Evolutionary conservation across 2,797 vertebrate species (phyloP).

Genomic region (Toxotes lorentzi): DNA sequence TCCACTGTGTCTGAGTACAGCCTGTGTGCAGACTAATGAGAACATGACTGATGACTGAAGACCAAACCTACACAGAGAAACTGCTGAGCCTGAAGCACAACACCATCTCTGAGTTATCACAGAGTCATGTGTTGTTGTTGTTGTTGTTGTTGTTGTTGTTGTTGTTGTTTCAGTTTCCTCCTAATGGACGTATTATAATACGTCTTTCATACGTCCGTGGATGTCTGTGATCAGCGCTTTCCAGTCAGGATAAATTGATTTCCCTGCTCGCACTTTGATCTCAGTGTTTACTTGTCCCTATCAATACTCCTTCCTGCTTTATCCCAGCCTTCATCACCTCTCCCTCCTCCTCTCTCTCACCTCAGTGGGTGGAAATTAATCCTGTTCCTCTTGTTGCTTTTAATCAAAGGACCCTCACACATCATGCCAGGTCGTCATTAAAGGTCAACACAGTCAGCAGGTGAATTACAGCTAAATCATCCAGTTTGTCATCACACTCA

Average conservation of each 20-base stretch:
- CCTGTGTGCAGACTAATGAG: too few species aligned
- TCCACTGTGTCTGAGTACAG: too few species aligned
- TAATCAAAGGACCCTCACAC: constrained; percentile 64
- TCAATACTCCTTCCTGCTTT: constrained; percentile 55
- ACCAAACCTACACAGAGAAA: background rate
- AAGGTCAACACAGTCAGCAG: constrained; percentile 63
- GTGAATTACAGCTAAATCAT: constrained; percentile 37
- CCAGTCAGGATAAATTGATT: constrained; percentile 40
- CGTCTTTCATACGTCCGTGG: too few species aligned
- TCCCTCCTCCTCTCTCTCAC: constrained; percentile 5
- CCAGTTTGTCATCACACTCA: background rate
- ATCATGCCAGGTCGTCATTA: constrained; percentile 40
- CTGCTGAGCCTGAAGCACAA: background rate
- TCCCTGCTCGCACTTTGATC: constrained; percentile 37
- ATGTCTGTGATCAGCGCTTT: too few species aligned
- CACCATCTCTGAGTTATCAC: background rate
- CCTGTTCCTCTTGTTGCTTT: constrained; percentile 44
- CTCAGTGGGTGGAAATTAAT: constrained; percentile 55
- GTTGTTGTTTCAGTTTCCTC: background rate
- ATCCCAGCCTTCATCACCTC: constrained; percentile 29
- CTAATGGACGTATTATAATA: too few species aligned
- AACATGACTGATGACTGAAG: background rate
- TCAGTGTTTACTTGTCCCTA: constrained; percentile 50
- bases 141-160: too few species aligned
- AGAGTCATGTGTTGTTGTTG: background rate